Evolutionary conservation across 1,140 invertebrate species (phyloP).

Genomic region (Drosophila arizonae): DNA sequence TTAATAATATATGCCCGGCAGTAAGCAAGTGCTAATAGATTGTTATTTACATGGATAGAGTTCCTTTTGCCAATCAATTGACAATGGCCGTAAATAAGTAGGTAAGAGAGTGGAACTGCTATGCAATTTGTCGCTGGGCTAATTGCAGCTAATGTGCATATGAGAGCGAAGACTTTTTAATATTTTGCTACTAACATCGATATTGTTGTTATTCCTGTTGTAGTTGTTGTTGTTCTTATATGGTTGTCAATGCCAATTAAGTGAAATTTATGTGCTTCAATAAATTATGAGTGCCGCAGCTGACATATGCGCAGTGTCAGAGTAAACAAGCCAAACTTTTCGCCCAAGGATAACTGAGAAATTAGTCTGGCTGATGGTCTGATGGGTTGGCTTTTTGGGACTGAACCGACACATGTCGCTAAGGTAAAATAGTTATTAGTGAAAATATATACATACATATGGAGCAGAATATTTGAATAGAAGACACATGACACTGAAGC

Average conservation of each 20-base stretch:
- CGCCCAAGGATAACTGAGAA: constrained; percentile 60
- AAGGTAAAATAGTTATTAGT: constrained; percentile 81
- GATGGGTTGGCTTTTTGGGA: constrained; percentile 32
- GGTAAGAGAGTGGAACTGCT: not conserved
- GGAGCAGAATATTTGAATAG: constrained; percentile 43
- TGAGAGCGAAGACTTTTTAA: constrained; percentile 50
- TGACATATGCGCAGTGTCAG: constrained; percentile 63
- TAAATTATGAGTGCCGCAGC: constrained; percentile 73
- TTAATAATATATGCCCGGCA: not conserved
- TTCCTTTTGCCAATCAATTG: constrained; percentile 17
- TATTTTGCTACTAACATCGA: constrained; percentile 45
- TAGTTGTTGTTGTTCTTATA: constrained; percentile 40
- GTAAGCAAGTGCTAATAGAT: not conserved
- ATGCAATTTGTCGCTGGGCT: constrained; percentile 60
- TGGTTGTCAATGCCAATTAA: constrained; percentile 77
- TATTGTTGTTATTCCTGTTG: constrained; percentile 41
- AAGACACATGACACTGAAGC: constrained; percentile 38
- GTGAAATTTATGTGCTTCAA: constrained; percentile 79
- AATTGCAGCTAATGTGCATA: constrained; percentile 68
- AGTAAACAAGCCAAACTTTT: constrained; percentile 58
- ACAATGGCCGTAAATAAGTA: constrained; percentile 6
- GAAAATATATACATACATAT: constrained; percentile 38
- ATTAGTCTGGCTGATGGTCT: constrained; percentile 16
- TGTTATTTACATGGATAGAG: constrained; percentile 11
- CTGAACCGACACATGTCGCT: constrained; percentile 70